phyloP scores from a whole-genome alignment of 1,140 invertebrate genomes.

The Drosophila kikkawai region DNA sequence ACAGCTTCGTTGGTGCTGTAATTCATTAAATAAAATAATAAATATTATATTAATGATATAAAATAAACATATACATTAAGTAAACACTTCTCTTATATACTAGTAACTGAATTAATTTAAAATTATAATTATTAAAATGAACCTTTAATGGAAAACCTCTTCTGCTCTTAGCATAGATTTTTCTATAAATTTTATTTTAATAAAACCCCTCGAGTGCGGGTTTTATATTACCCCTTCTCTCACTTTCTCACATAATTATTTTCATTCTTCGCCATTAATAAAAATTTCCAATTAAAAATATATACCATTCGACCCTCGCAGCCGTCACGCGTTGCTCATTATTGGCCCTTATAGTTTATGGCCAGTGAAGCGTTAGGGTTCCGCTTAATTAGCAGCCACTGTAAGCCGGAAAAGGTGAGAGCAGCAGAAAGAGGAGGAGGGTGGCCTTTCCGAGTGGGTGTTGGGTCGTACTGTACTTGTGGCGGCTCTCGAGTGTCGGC shows the following conservation, averaged over 20 bases:
- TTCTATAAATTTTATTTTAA: not conserved
- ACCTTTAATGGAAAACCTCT: not conserved
- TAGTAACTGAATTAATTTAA: not conserved
- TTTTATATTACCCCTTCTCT: not conserved
- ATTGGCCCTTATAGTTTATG: conserved; percentile 41
- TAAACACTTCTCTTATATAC: not conserved
- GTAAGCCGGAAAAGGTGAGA: conserved; percentile 34
- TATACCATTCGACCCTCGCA: not conserved
- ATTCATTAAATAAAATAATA: not conserved
- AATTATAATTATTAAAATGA: not conserved
- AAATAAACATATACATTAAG: not conserved
- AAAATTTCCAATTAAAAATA: conserved; percentile 39
- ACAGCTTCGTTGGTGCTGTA: not conserved
- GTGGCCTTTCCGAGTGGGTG: conserved; percentile 26
- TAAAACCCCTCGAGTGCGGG: not conserved
- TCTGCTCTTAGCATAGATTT: not conserved
- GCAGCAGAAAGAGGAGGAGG: not conserved
- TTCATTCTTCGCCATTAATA: conserved; percentile 23
- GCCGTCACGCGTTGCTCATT: conserved; percentile 24
- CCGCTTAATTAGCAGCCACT: conserved; percentile 55
- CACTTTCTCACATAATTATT: conserved; percentile 23
- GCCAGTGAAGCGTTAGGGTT: conserved; percentile 40
- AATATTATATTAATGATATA: too few relatives aligned
- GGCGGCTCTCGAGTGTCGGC: conserved; percentile 59
- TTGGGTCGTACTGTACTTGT: conserved; percentile 42